Base-by-base conservation (phyloP, 1,140 invertebrate genomes). In the Pseudomyrmex flavicornis region DNA sequence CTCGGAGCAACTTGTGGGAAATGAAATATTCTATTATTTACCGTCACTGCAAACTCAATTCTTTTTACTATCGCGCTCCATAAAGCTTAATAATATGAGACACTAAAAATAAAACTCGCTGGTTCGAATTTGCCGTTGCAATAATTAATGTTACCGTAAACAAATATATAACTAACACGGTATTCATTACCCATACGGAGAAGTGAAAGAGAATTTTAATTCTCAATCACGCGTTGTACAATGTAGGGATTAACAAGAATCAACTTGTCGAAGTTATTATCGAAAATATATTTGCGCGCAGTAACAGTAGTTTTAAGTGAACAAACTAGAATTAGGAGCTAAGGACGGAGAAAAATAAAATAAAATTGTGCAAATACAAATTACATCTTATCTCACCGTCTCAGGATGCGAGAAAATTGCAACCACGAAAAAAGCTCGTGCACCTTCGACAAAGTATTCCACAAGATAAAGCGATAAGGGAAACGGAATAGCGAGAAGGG, bases 21-120 rank as follows among this genome's bases (percentile, higher is more conserved):
- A 80, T 80, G 66, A 80, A 80, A 80, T 80, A 61, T 72, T 61
- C 76, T 72, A 80, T 80, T 80, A 80, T 80, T 70, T 66, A 66
- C 66, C 66, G 44, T 59, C 48, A 59, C 66, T 61, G n/a, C 66
- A 15, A 48, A 48, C 76, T 48, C 66, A 52, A 48, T 50, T n/a
- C 54, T 22, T 15, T 59, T 59, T 80, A 70, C 20, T 54, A 70
- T 44, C 20, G 35, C 52, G 52, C 8, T 15, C 17, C 17, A 12
- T 48, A 35, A 65, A 74, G 5, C 17, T 62, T 56, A 44, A 80
- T 79, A 79, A 79, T 80, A 61, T 9, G 44, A 15, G n/a, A 61
- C 44, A 50, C n/a, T 61, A 61, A 68, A 70, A 68, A 50, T 59
- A 26, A 54, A 44, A 72, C 35, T 15, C 52, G 3, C 20, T 35